Evolutionary conservation across 1,140 invertebrate species (phyloP), one percentile per base, ranked within the genome.

Genomic region (Paramacrobiotus metropolitanus): DNA sequence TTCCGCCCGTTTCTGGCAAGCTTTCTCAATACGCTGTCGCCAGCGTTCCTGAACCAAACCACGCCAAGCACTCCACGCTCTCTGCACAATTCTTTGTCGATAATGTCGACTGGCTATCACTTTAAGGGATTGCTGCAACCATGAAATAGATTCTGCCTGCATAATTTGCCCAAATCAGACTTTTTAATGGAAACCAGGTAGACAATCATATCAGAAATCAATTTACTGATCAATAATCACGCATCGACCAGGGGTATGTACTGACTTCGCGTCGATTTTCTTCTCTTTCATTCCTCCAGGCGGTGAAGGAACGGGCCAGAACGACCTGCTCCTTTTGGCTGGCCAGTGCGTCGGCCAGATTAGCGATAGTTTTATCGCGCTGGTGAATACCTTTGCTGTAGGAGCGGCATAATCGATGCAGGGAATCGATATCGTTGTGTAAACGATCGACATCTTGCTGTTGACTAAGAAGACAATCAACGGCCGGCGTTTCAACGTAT

Each of bases 1-100:
- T 63, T 72, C 68, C 0, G 72, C 72, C 62, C 73, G 72, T 24
- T 67, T 63, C 64, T 74, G 71, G 65, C 71, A 74, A 1, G 70
- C 70, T 59, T 70, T 70, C 63, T 73, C 71, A 2, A 71, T 67
- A 28, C 69, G 60, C 2, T 66, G 24, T 18, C 65, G 62, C 71
- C 70, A 71, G 44, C 69, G 71, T 2, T 63, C 65, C 59, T 68
- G 67, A 4, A 72, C 67, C 20, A 68, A 61, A 1, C 66, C 66
- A 59, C 70, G 70, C 72, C 72, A 73, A 2, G 65, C 64, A 4
- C 63, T 65, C 69, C 70, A 68, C 0, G 68, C 66, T 29, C 67
- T 70, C 29, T 66, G 63, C 18, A 59, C 60, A 28, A 73, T 61
- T 21, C 60, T 61, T 28, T 65, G 63, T 20, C 68, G 61, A 60